Evolutionary conservation across 2,888 invertebrate genomes (phyloP), one percentile per base, ranked within the genome.

Genomic region (Eupithecia inturbata): DNA sequence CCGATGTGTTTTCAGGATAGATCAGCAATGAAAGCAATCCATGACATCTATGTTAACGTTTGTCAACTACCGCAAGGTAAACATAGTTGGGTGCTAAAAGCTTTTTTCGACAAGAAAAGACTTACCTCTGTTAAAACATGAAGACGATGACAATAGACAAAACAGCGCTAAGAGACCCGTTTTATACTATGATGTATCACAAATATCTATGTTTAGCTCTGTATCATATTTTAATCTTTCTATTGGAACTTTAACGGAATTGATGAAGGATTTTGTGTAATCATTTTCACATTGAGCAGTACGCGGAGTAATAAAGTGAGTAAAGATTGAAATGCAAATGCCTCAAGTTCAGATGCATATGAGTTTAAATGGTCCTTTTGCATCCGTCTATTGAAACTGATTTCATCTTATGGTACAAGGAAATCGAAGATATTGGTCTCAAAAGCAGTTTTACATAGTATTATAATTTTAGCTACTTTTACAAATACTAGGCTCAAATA

Each of bases 271-370:
- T 68, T 31, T 62, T 70, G 36, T 71, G 16, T 22, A n/a, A 69
- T 70, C 63, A 75, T 63, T 69, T 66, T 68, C 39, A 22, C 14
- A 66, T 45, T 72, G 26, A 66, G 39, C 39, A 70, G 31, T 16
- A 70, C 41, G 72, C 69, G 67, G 70, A 74, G 66, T 72, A 79
- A 80, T 78, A 74, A 75, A 79, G 76, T 70, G 45, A 53, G 73
- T 75, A 73, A 78, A 78, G 76, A 78, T 74, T 82, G 76, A 75
- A 73, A 82, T 83, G 80, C 74, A 75, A 84, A 83, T 82, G 77
- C 64, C 70, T 78, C 73, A 79, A 77, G 73, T 78, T 70, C 72
- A 75, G 78, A 83, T 81, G 81, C 75, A 81, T 80, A 84, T 79
- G 73, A 74, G 71, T 78, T 75, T 28, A 67, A 76, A 78, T 76